A percentile compares a stretch with the other conserved stretches of the same genome.
Conservation (phyloP, 2,113 vertebrate species). For the Etheostoma spectabile region DNA sequence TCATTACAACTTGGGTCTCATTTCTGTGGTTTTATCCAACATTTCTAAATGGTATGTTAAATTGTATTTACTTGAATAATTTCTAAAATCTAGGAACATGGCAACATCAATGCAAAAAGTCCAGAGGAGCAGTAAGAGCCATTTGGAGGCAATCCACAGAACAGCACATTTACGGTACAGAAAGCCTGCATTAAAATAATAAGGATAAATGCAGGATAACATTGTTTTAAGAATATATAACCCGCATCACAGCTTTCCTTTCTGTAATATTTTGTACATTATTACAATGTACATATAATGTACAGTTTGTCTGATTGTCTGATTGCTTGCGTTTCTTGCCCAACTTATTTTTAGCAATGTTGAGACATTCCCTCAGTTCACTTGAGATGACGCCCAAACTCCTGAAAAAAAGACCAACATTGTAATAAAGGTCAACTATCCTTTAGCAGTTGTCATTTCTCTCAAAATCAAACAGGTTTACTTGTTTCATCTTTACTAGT, state of each 20-base stretch:
- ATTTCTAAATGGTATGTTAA: neutral
- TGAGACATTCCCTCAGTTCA: neutral
- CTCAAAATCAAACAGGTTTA: neutral
- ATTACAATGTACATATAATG: too few species aligned
- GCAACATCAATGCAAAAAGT: neutral
- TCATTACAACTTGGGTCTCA: neutral
- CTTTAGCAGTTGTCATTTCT: neutral
- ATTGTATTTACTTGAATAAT: neutral
- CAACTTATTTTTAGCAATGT: neutral
- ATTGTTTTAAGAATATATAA: neutral
- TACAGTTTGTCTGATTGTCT: too few species aligned
- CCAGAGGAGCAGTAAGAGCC: neutral
- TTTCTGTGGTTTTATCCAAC: neutral
- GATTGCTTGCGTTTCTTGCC: neutral
- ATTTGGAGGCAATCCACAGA: too few species aligned
- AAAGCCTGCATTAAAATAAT: neutral
- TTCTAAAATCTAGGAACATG: neutral
- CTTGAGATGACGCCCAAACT: neutral
- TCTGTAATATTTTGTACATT: neutral
- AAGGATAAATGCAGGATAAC: neutral
- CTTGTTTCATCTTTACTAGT: too few species aligned
- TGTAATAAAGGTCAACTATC: neutral
- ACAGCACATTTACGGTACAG: neutral
- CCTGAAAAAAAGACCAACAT: neutral
- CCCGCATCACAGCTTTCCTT: neutral